Conservation (phyloP, 2,797 vertebrate genomes). For the Enteromius trimaculatus region DNA sequence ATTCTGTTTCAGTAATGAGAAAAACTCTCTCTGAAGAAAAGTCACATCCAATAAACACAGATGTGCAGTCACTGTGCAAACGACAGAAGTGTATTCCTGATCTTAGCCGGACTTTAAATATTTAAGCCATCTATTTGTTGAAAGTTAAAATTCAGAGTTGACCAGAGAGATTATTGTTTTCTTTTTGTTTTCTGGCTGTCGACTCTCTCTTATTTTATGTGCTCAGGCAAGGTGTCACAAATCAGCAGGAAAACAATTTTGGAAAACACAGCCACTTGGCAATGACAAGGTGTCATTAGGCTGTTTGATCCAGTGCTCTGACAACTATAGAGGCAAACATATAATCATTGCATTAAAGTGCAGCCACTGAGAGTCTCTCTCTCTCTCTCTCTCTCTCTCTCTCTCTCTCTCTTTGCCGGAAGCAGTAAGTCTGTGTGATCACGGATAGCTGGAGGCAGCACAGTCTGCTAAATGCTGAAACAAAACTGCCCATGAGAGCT, state of each 20-base stretch:
- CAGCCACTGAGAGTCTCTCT: slow-evolving; percentile 61
- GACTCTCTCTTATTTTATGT: slow-evolving; percentile 63
- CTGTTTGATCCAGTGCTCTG: slow-evolving; percentile 88
- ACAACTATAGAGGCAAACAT: slow-evolving; percentile 92
- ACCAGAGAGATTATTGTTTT: slow-evolving; percentile 62
- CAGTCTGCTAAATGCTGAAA: slow-evolving; percentile 41
- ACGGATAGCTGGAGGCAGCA: slow-evolving; percentile 36
- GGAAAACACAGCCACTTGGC: slow-evolving; percentile 89
- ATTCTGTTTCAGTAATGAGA: not conserved
- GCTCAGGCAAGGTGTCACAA: slow-evolving; percentile 79
- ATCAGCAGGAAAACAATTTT: slow-evolving; percentile 87
- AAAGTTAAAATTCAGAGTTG: slow-evolving; percentile 53
- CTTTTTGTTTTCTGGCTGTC: slow-evolving; percentile 48
- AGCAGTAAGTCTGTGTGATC: slow-evolving; percentile 45
- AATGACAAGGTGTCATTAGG: slow-evolving; percentile 96
- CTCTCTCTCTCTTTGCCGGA: slow-evolving; percentile 53
- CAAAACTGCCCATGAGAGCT: slow-evolving; percentile 16
- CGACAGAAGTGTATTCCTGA: slow-evolving; percentile 52
- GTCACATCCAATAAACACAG: not conserved
- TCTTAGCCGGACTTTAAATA: slow-evolving; percentile 62
- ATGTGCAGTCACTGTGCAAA: not conserved
- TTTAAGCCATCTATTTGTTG: slow-evolving; percentile 62
- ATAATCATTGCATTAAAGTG: slow-evolving; percentile 97
- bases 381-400: slow-evolving; percentile 58
- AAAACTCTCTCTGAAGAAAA: not conserved